Percentiles rank a stretch among this genome's conserved stretches.
phyloP scores from a whole-genome alignment of 1,140 invertebrate genomes.

The Cepaea nemoralis region DNA sequence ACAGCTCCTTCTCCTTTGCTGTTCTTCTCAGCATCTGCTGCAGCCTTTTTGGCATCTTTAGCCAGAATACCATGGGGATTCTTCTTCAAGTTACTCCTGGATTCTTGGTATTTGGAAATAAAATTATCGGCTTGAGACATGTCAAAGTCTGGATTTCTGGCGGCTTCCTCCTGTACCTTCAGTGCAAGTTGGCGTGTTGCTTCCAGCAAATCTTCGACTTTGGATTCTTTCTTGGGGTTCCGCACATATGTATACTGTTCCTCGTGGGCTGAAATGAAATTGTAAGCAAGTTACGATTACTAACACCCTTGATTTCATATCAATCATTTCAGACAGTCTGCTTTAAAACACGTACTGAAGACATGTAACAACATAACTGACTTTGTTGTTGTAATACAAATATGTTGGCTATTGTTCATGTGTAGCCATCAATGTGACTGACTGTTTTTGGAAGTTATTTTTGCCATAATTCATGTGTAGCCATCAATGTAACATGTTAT shows the following conservation, averaged over 20 bases:
- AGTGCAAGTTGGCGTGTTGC: constrained; percentile 39
- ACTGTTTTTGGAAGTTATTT: no score
- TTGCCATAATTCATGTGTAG: no score
- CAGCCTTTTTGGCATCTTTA: not conserved
- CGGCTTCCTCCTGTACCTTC: constrained; percentile 38
- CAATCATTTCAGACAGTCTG: no score
- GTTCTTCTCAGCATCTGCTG: not conserved
- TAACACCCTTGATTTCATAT: no score
- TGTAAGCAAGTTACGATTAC: no score
- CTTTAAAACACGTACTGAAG: no score
- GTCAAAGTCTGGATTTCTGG: constrained; percentile 39
- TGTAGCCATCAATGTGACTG: no score
- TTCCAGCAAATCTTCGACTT: constrained; percentile 37
- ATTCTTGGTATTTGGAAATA: constrained; percentile 29
- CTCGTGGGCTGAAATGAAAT: constrained; percentile 23
- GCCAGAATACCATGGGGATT: not conserved
- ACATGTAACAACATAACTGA: no score
- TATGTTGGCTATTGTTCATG: no score
- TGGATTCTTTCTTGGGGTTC: constrained; percentile 5
- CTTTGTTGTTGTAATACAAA: no score
- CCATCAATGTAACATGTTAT: no score
- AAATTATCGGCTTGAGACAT: constrained; percentile 35
- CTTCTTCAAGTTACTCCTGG: not conserved
- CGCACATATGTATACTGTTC: constrained; percentile 35
- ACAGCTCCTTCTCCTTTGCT: not conserved